Percentiles rank a stretch among this genome's conserved stretches.
Evolutionary conservation across 2,113 vertebrate species (phyloP).

Genomic region (Rhabdornis inornatus): DNA sequence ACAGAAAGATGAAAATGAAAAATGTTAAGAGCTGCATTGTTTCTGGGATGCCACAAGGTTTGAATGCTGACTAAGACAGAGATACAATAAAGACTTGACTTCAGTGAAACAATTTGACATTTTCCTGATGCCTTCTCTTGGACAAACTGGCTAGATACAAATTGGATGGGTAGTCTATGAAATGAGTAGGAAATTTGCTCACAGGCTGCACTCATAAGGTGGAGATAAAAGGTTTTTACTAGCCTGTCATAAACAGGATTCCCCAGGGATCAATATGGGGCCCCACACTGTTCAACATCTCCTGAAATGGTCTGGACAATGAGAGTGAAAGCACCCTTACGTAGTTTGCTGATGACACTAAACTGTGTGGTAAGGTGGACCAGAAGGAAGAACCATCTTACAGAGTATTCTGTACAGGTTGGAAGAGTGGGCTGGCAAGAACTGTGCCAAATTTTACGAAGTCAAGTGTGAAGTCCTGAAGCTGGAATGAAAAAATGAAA

Average conservation of each 20-base stretch:
- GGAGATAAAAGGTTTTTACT: background rate
- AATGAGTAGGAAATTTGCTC: background rate
- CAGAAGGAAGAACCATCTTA: background rate
- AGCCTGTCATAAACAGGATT: background rate
- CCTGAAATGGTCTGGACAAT: background rate
- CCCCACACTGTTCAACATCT: too few species aligned
- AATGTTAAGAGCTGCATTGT: background rate
- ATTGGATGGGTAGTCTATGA: background rate
- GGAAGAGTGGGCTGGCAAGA: background rate
- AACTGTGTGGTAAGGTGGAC: background rate
- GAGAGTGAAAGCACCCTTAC: background rate
- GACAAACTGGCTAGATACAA: background rate
- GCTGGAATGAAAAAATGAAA: background rate
- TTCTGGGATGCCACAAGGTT: background rate
- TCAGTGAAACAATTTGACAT: background rate
- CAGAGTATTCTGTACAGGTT: background rate
- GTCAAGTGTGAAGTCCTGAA: background rate
- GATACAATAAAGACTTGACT: background rate
- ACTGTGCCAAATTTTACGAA: background rate
- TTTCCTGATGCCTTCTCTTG: background rate
- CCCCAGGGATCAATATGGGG: background rate
- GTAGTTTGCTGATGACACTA: background rate
- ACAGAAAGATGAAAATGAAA: background rate
- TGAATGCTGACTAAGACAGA: background rate
- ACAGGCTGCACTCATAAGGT: background rate